Evolutionary conservation across 2,888 invertebrate species (phyloP).

Genomic region (Philereme transversata): DNA sequence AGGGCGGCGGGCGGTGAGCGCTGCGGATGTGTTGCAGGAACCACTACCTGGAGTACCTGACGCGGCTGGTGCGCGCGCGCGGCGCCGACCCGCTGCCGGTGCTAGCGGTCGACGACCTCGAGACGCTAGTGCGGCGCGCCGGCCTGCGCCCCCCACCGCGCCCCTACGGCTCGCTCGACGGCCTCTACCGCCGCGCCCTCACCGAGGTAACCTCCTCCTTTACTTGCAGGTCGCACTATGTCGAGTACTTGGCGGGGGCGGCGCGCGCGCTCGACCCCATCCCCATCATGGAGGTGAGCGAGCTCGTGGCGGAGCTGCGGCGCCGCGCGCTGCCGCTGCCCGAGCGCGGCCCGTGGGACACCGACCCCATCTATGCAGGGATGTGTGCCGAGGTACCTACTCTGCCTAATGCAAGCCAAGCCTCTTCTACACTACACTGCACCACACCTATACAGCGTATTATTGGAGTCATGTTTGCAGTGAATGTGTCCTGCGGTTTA

Average conservation of each 20-base stretch:
- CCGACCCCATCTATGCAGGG: conserved; percentile 92
- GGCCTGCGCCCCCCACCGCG: conserved; percentile 89
- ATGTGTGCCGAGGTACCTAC: conserved; percentile 93
- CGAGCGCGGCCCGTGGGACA: conserved; percentile 91
- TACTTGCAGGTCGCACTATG: conserved; percentile 93
- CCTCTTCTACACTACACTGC: too few relatives aligned
- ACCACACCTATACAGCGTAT: background rate
- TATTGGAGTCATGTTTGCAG: too few relatives aligned
- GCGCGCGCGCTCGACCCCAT: conserved; percentile 96
- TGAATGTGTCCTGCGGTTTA: background rate
- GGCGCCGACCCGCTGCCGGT: conserved; percentile 91
- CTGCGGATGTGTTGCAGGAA: conserved; percentile 85
- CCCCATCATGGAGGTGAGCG: conserved; percentile 93
- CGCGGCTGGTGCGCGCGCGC: conserved; percentile 88
- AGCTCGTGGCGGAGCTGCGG: conserved; percentile 93
- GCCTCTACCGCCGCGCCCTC: conserved; percentile 86
- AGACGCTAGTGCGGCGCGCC: conserved; percentile 90
- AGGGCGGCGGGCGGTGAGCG: conserved; percentile 59
- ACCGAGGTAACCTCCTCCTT: conserved; percentile 82
- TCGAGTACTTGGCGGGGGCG: conserved; percentile 96
- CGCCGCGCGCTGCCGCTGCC: conserved; percentile 93
- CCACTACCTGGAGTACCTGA: conserved; percentile 96
- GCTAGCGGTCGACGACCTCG: conserved; percentile 91
- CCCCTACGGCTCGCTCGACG: conserved; percentile 89
- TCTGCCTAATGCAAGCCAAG: too few relatives aligned